Evolutionary conservation across 1,140 invertebrate genomes (phyloP).

Genomic region (Drosophila malerkotliana): DNA sequence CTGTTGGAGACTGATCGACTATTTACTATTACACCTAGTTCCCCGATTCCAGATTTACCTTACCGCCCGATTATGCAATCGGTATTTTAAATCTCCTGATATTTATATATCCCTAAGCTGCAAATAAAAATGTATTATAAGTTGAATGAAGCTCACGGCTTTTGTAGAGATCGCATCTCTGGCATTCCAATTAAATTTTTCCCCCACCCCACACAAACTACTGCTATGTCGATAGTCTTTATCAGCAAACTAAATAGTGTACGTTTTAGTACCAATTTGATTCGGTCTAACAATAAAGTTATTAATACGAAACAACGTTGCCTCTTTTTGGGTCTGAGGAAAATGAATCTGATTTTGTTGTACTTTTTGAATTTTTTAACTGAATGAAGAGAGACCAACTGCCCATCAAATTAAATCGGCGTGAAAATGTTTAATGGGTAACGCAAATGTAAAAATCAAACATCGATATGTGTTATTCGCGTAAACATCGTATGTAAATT

Average conservation of each 20-base stretch:
- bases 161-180: conserved; percentile 5
- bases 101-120: conserved; percentile 22
- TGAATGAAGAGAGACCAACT: no score
- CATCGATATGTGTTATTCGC: no score
- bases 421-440: no score
- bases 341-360: neutral
- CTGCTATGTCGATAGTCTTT: conserved; percentile 1
- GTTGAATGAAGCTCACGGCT: conserved; percentile 8
- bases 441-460: no score
- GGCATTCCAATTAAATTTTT: conserved; percentile 12
- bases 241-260: conserved; percentile 8
- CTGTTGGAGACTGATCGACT: conserved; percentile 67
- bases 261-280: conserved; percentile 44
- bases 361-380: no score
- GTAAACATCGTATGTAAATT: no score
- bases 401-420: no score
- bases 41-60: conserved; percentile 28
- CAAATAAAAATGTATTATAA: conserved; percentile 39
- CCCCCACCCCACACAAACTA: neutral
- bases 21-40: conserved; percentile 18
- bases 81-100: conserved; percentile 10
- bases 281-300: conserved; percentile 31
- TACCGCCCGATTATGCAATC: neutral
- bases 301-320: neutral
- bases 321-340: conserved; percentile 14